Evolutionary conservation across 2,888 invertebrate genomes (phyloP).

Genomic region (Megaustenia siamemsis): DNA sequence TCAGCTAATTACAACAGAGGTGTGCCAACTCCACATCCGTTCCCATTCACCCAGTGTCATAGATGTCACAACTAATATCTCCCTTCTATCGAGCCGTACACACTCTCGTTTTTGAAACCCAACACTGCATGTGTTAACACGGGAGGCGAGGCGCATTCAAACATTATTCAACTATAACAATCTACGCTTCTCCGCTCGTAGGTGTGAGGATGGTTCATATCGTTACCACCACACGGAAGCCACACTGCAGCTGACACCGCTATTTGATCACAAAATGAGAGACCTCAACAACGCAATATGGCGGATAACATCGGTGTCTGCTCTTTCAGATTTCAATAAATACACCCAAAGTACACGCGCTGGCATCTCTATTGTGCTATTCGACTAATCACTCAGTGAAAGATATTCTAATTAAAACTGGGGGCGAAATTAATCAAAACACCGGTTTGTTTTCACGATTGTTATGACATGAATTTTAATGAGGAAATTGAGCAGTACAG

Average conservation of each 20-base stretch:
- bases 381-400: neutral
- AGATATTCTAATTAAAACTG: neutral
- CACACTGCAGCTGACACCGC: conserved; percentile 13
- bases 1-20: conserved; percentile 41
- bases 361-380: neutral
- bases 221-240: neutral
- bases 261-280: conserved; percentile 10
- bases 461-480: neutral
- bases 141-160: neutral
- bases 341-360: neutral
- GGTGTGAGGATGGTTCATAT: neutral
- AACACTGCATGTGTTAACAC: neutral
- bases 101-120: conserved; percentile 26
- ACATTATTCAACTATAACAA: neutral
- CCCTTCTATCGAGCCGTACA: neutral
- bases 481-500: neutral
- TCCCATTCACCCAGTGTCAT: neutral
- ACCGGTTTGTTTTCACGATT: neutral
- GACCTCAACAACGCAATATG: neutral
- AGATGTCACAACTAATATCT: conserved; percentile 26
- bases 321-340: conserved; percentile 1
- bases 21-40: neutral
- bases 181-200: neutral
- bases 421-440: conserved; percentile 7
- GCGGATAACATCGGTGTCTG: neutral